These are phyloP conservation scores for Dorcus hopei DNA, from an alignment of 2,888 invertebrate species.

Conservation along the genomic window DNA sequence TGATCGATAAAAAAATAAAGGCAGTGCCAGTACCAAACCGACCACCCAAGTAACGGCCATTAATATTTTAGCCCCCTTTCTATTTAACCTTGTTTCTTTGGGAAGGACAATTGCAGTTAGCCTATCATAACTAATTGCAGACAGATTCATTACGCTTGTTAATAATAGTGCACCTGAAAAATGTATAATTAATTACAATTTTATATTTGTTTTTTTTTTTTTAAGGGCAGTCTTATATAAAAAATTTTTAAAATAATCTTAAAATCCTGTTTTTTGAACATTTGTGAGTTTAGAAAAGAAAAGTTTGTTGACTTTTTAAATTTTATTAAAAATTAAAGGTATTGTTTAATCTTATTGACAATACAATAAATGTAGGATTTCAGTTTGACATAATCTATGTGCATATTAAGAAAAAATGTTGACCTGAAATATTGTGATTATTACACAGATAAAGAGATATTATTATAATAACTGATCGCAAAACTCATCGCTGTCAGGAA, in stretches of 20 bases:
- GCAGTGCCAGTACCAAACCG: conserved; percentile 61
- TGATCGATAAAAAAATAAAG: conserved; percentile 61
- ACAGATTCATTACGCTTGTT: conserved; percentile 73
- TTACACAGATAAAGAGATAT: too few relatives aligned
- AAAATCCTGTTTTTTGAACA: background rate
- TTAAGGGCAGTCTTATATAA: too few relatives aligned
- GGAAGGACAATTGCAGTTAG: conserved; percentile 77
- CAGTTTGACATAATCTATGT: background rate
- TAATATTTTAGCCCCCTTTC: conserved; percentile 61
- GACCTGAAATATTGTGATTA: too few relatives aligned
- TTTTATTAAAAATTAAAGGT: too few relatives aligned
- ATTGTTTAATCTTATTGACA: background rate
- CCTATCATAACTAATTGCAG: conserved; percentile 78
- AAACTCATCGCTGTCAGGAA: too few relatives aligned
- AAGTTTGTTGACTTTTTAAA: too few relatives aligned
- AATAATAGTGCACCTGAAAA: conserved; percentile 64
- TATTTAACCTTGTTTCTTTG: conserved; percentile 65
- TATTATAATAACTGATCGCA: too few relatives aligned
- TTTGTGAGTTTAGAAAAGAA: too few relatives aligned
- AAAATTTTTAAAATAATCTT: background rate
- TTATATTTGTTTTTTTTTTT: background rate
- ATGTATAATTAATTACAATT: background rate
- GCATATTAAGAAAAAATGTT: too few relatives aligned
- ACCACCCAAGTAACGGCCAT: conserved; percentile 66
- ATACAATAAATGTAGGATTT: conserved; percentile 6